Percentiles rank a stretch among this genome's conserved stretches.
phyloP scores from a whole-genome alignment of 1,140 invertebrate species.

The Brachionus sp. region DNA sequence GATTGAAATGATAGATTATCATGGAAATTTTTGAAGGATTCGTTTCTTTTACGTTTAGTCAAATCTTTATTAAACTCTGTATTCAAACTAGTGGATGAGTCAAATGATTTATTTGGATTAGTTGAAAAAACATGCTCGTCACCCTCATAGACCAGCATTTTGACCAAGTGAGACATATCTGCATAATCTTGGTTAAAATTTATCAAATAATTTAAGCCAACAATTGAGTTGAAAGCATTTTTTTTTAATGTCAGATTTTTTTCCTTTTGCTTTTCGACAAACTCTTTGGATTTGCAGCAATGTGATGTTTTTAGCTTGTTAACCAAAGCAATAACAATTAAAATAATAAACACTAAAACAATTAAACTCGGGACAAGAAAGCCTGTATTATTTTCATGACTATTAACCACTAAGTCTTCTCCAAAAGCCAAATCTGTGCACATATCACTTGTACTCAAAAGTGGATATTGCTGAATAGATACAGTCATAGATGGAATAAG shows the following conservation, averaged over 20 bases:
- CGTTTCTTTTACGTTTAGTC: not conserved
- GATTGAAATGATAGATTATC: not conserved
- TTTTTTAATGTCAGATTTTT: not conserved
- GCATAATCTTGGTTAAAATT: slow-evolving; percentile 20
- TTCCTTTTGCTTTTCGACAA: not conserved
- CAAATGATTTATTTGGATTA: not conserved
- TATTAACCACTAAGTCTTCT: not conserved
- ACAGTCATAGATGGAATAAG: slow-evolving; percentile 25
- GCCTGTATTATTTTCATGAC: slow-evolving; percentile 6
- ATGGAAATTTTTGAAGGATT: not conserved
- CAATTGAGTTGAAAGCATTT: not conserved
- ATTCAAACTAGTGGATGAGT: not conserved
- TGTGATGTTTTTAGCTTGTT: not conserved
- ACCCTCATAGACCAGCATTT: not conserved
- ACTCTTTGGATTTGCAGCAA: not conserved
- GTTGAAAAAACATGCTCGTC: not conserved
- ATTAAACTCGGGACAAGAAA: not conserved
- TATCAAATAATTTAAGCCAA: not conserved
- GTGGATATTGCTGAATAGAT: slow-evolving; percentile 11
- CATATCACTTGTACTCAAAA: slow-evolving; percentile 28
- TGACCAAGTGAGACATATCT: not conserved
- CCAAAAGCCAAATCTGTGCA: slow-evolving; percentile 19
- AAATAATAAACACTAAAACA: not conserved
- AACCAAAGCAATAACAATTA: not conserved
- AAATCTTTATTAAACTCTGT: not conserved